A percentile compares a stretch with the other conserved stretches of the same genome.
phyloP scores from a whole-genome alignment of 53 echinoderm and acorn worm genomes.

The Crossaster papposus region DNA sequence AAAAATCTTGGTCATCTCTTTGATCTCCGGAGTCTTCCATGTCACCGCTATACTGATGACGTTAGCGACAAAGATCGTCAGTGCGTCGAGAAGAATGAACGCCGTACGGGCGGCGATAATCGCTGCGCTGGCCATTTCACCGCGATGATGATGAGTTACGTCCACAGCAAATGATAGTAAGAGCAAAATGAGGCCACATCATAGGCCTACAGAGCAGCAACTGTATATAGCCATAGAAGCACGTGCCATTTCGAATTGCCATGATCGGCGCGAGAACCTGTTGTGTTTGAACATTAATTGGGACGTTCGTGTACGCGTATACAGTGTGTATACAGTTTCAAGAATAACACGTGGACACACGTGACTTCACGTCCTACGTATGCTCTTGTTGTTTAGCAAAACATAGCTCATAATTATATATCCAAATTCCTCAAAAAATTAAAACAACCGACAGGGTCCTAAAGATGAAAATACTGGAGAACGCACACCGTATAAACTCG shows the following conservation, averaged over 20 bases:
- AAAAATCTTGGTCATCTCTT: constrained; percentile 47
- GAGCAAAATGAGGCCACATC: no score
- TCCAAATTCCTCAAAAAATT: no score
- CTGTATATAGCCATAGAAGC: not conserved
- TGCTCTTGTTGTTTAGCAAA: no score
- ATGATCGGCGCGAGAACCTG: not conserved
- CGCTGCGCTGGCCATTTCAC: not conserved
- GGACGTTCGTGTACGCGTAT: not conserved
- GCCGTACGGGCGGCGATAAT: constrained; percentile 6
- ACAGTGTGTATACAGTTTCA: not conserved
- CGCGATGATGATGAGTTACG: not conserved
- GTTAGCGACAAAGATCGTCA: not conserved
- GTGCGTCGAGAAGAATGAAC: not conserved
- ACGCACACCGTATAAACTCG: no score
- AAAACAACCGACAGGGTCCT: no score
- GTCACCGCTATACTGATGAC: constrained; percentile 39
- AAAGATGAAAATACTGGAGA: no score
- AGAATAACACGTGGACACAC: not conserved
- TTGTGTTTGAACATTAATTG: not conserved
- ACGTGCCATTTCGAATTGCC: not conserved
- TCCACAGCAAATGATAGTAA: not conserved
- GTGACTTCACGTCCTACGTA: not conserved
- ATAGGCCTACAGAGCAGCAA: not conserved
- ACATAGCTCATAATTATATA: no score
- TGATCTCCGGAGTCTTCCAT: not conserved